Conservation (phyloP, 2,797 vertebrate species). For the Micrastur ruficollis region DNA sequence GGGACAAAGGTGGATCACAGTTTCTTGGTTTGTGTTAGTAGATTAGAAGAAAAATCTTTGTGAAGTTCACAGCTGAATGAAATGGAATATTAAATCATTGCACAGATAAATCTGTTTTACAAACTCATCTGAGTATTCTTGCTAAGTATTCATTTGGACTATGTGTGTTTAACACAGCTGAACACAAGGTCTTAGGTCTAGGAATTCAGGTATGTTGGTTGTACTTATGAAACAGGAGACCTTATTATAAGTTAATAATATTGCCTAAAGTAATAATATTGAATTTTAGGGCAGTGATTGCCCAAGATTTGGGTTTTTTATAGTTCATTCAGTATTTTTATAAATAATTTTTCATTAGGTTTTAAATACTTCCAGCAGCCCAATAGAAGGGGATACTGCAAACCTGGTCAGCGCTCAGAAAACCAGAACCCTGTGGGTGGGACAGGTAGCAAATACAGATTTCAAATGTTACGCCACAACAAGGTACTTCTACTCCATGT, state of each 20-base stretch:
- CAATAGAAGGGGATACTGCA: neutral
- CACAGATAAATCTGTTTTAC: neutral
- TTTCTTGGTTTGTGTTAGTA: neutral
- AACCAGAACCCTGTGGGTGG: neutral
- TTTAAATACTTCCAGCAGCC: neutral
- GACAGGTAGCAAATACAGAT: neutral
- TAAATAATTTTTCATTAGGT: neutral
- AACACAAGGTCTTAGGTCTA: neutral
- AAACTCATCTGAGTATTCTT: neutral
- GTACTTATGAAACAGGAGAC: neutral
- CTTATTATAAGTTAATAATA: neutral
- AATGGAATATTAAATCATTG: constrained; percentile 18
- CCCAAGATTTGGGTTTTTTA: neutral
- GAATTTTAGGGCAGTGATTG: neutral
- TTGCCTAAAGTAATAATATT: neutral
- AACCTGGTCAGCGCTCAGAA: neutral
- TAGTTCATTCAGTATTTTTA: neutral
- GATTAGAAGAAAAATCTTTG: neutral
- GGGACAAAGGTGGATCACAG: neutral
- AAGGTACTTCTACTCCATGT: neutral
- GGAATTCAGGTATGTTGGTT: neutral
- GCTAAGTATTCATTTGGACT: neutral
- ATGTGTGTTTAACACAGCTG: neutral
- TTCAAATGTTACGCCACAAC: neutral
- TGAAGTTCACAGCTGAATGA: neutral